These are phyloP conservation scores for Scolopax bukidnonensis DNA, from an alignment of 2,797 vertebrate genomes.

Conservation along the genomic window DNA sequence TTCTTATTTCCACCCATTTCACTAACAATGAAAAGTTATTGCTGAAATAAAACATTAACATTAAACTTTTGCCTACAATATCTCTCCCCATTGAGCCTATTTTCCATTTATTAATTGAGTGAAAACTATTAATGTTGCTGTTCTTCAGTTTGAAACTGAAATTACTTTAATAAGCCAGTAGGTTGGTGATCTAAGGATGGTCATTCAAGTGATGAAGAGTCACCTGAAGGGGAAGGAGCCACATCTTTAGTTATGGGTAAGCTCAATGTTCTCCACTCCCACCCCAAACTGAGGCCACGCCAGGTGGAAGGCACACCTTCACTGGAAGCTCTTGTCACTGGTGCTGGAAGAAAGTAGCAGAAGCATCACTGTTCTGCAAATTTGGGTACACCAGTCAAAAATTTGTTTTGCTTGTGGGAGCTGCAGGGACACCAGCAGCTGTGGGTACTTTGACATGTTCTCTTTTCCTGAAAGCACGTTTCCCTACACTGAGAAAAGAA, in stretches of 20 bases:
- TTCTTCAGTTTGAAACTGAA: not conserved
- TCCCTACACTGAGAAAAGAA: no score
- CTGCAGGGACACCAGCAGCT: not conserved
- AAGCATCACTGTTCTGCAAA: fast-evolving
- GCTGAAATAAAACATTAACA: not conserved
- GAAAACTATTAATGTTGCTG: not conserved
- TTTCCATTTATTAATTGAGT: not conserved
- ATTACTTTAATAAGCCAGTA: not conserved
- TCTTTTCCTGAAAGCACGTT: not conserved
- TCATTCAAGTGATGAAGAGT: not conserved
- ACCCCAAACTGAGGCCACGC: fast-evolving
- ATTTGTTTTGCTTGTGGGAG: not conserved
- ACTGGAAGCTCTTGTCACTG: not conserved
- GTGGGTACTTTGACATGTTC: fast-evolving
- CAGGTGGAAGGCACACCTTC: fast-evolving
- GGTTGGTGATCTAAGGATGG: not conserved
- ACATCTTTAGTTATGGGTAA: fast-evolving
- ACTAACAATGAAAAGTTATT: not conserved
- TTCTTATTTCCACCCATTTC: not conserved
- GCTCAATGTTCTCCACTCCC: not conserved
- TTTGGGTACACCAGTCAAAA: not conserved
- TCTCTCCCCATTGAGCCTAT: not conserved
- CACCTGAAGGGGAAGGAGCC: not conserved
- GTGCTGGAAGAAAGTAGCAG: no score
- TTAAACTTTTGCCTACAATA: not conserved